Conservation (phyloP, 2,888 invertebrate genomes). For the Rhingia campestris region DNA sequence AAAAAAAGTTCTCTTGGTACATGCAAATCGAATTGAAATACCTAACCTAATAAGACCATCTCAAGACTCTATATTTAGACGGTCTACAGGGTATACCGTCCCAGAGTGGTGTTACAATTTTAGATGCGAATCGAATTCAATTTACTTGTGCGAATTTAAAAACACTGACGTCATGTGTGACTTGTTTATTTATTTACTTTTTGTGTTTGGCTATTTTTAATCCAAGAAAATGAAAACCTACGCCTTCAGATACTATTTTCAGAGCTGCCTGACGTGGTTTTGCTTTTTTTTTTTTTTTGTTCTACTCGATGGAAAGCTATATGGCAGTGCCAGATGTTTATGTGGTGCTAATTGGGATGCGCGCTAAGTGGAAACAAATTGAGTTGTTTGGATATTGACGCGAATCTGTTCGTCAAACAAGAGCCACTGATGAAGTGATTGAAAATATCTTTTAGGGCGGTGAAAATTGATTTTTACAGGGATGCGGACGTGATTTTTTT, state of each 20-base stretch:
- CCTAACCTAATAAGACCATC: not conserved
- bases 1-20: not conserved
- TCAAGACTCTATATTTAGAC: not conserved
- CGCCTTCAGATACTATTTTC: not conserved
- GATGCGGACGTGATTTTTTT: too few relatives aligned
- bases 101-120: not conserved
- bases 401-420: not conserved
- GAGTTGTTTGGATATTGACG: not conserved
- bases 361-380: constrained; percentile 34
- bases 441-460: too few relatives aligned
- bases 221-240: too few relatives aligned
- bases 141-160: not conserved
- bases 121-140: not conserved
- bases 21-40: not conserved
- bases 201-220: constrained; percentile 7
- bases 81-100: not conserved
- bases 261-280: not conserved
- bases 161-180: not conserved
- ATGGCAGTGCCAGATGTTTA: constrained; percentile 3
- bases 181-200: not conserved
- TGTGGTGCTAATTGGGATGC: constrained; percentile 14
- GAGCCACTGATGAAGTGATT: too few relatives aligned
- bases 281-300: not conserved
- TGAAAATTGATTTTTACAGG: too few relatives aligned
- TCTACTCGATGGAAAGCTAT: not conserved